Evolutionary conservation across 2,888 invertebrate species (phyloP), one percentile per base, ranked within the genome.

Genomic region (Phania funesta): DNA sequence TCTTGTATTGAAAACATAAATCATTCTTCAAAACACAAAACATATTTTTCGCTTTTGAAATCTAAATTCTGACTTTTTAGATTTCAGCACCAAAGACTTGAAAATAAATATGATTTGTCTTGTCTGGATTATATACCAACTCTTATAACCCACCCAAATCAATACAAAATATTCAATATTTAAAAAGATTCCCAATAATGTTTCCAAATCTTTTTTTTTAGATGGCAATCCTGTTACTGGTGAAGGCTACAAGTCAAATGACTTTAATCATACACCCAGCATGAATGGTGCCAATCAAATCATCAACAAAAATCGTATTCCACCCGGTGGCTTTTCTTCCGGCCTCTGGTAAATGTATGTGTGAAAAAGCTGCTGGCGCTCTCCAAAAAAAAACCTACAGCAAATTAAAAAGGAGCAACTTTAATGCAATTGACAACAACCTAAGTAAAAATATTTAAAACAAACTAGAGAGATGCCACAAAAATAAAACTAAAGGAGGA

Each of bases 171-270:
- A n/a, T n/a, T n/a, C n/a, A n/a, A n/a, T n/a, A n/a, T n/a, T n/a
- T n/a, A n/a, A n/a, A n/a, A n/a, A n/a, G n/a, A n/a, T n/a, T n/a
- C n/a, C 32, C 26, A 54, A 64, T 13, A 46, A 32, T 22, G 1
- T 35, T 2, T 11, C 2, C 6, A 22, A 9, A 48, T 9, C 29
- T 24, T 8, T 50, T 68, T n/a, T 73, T 70, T 0, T 60, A 74
- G 93, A 92, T 89, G 92, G 92, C 54, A 93, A 93, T 85, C 93
- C 93, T 56, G 92, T 93, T 74, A 93, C 92, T 83, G 93, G 93
- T 41, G 91, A 92, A 84, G 92, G 92, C 56, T 92, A 93, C 87
- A 91, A 91, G 83, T 88, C 89, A 64, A 88, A 85, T 77, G 90
- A 89, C 77, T 89, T 89, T 32, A 87, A 88, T 77, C 86, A 89